These are phyloP conservation scores for Ochotona princeps DNA, from an alignment of 2,113 vertebrate genomes.

Conservation along the genomic window DNA sequence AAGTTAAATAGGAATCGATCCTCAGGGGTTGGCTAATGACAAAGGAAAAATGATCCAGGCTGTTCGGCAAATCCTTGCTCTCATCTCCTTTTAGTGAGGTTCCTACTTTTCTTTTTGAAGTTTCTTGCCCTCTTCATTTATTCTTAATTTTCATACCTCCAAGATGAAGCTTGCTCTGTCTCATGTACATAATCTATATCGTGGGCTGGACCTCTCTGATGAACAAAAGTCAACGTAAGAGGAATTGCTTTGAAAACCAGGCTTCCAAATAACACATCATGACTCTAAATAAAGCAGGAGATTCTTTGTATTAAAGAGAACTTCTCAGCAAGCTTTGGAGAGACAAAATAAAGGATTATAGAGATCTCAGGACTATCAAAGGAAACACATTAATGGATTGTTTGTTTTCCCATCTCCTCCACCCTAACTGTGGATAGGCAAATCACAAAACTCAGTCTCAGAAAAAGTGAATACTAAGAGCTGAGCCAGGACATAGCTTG, in stretches of 20 bases:
- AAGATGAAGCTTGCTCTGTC: not conserved
- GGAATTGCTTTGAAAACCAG: constrained; percentile 6
- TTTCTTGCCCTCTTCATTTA: constrained; percentile 6
- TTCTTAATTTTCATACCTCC: constrained; percentile 43
- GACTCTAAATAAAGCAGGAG: constrained; percentile 46
- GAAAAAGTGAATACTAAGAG: constrained; percentile 77
- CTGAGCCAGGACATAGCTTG: constrained; percentile 59
- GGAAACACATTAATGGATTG: constrained; percentile 15
- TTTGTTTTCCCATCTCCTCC: not conserved
- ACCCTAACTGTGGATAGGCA: not conserved
- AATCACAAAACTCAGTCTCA: constrained; percentile 55
- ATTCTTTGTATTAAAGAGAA: constrained; percentile 48
- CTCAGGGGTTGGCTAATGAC: constrained; percentile 49
- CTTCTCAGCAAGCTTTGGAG: constrained; percentile 12
- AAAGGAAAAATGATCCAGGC: not conserved
- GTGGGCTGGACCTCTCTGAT: not conserved
- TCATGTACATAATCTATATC: not conserved
- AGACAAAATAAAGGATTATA: not conserved
- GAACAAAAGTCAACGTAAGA: constrained; percentile 38
- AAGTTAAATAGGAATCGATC: constrained; percentile 55
- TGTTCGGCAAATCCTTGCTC: not conserved
- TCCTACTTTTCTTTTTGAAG: constrained; percentile 53
- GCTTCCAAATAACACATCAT: not conserved
- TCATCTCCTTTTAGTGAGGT: not conserved
- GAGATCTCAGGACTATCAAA: constrained; percentile 24